Evolutionary conservation across 2,888 invertebrate species (phyloP).

Genomic region (Lymantria monacha): DNA sequence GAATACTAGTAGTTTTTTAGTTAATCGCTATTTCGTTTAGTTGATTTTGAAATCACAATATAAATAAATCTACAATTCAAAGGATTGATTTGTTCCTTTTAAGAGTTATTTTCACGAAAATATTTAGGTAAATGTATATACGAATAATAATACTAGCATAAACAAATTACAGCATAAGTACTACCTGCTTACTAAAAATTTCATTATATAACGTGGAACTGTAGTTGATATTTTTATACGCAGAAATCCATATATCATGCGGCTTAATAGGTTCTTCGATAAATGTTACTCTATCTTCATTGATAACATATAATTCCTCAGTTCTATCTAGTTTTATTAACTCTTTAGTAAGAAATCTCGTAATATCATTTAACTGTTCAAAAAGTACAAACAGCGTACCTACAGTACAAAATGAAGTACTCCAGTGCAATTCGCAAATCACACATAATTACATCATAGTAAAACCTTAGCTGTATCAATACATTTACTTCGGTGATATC

Average conservation of each 20-base stretch:
- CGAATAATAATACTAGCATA: too few relatives aligned
- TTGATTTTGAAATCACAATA: too few relatives aligned
- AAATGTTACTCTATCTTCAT: neutral
- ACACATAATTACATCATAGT: neutral
- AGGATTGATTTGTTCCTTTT: too few relatives aligned
- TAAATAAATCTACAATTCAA: too few relatives aligned
- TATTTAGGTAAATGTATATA: too few relatives aligned
- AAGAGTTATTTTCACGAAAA: too few relatives aligned
- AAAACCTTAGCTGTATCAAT: neutral
- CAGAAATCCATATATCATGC: neutral
- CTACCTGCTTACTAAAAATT: neutral
- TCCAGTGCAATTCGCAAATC: neutral
- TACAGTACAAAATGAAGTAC: neutral
- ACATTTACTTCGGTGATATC: neutral
- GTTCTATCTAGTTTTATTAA: neutral
- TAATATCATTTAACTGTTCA: neutral
- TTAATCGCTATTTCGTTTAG: too few relatives aligned
- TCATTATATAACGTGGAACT: neutral
- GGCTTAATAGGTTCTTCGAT: neutral
- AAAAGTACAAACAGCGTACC: neutral
- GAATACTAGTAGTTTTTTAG: too few relatives aligned
- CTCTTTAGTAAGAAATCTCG: neutral
- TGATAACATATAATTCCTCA: neutral
- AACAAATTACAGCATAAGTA: too few relatives aligned
- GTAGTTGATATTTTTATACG: neutral